These are phyloP conservation scores for Aldrovandia affinis DNA, from an alignment of 2,797 vertebrate genomes.

Conservation along the genomic window DNA sequence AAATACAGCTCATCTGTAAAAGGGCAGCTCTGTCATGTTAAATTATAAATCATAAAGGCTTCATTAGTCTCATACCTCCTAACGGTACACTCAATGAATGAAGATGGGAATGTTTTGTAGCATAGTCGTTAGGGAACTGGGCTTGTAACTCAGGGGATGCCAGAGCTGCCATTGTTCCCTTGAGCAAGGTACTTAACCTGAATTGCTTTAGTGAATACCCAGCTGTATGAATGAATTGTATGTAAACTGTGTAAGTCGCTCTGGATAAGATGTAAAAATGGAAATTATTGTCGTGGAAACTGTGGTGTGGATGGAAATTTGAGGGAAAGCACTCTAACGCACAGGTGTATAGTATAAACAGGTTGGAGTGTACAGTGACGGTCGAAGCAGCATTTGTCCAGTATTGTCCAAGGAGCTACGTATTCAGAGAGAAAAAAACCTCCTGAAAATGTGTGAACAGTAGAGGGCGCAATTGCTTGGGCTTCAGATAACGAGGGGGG, in stretches of 20 bases:
- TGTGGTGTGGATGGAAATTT: neutral
- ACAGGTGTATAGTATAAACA: constrained; percentile 11
- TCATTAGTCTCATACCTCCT: neutral
- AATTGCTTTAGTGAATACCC: too few species aligned
- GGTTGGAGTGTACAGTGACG: neutral
- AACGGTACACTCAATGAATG: neutral
- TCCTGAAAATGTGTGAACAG: neutral
- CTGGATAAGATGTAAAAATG: too few species aligned
- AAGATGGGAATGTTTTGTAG: neutral
- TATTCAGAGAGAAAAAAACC: neutral
- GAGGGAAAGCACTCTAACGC: neutral
- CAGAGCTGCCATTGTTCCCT: too few species aligned
- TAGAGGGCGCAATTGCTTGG: neutral
- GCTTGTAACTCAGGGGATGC: too few species aligned
- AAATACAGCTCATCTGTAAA: neutral
- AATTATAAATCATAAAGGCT: neutral
- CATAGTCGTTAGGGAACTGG: too few species aligned
- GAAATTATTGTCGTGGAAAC: neutral
- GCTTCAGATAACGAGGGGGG: too few species aligned
- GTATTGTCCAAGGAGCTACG: neutral
- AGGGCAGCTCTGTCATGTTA: neutral
- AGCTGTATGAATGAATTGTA: too few species aligned
- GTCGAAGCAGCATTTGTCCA: neutral
- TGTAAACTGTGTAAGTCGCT: too few species aligned
- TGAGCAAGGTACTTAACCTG: too few species aligned